These are phyloP conservation scores for human DNA, from an alignment of 2,113 vertebrate genomes.

Conservation along the genomic window GRCh38 chr14:38610501-38611000, in stretches of 20 bases:
- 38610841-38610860: not conserved
- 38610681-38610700: not conserved
- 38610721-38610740: not conserved
- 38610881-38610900: not conserved
- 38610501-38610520: not conserved
- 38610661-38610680: not conserved
- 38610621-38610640: not conserved
- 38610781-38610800: not conserved
- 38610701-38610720: not conserved
- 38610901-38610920: not conserved
- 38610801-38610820: not conserved
- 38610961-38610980: not conserved
- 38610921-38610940: not conserved
- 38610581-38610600: not conserved
- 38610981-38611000: not conserved
- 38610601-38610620: not conserved
- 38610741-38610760: not conserved
- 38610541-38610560: not conserved
- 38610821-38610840: no score
- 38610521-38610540: not conserved
- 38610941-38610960: not conserved
- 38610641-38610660: not conserved
- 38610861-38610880: not conserved
- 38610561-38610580: not conserved
- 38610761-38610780: not conserved